A percentile compares a stretch with the other conserved stretches of the same genome.
These are phyloP conservation scores for Tor tambroides DNA, from an alignment of 2,113 vertebrate genomes.

Conservation along the genomic window DNA sequence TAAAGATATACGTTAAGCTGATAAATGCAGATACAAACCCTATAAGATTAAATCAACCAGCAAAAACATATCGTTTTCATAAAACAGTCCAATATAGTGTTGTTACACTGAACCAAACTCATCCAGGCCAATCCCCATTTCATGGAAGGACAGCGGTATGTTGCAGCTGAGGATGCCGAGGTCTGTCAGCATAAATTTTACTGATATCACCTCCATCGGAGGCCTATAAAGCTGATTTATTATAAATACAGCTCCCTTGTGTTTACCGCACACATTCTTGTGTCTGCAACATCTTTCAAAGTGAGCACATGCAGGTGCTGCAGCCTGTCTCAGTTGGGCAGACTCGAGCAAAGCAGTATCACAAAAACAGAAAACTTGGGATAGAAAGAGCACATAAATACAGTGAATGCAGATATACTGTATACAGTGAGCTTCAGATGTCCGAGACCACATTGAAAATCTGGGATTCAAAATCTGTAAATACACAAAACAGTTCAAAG, in stretches of 20 bases:
- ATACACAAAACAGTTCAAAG: neutral
- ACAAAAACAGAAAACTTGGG: neutral
- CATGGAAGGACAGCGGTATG: slow-evolving; percentile 71
- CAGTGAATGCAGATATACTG: neutral
- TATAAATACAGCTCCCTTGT: slow-evolving; percentile 96
- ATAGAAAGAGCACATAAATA: neutral
- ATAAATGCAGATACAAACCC: slow-evolving; percentile 5
- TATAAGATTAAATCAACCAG: neutral
- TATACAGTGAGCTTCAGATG: neutral
- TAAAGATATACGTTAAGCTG: neutral
- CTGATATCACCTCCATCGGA: slow-evolving; percentile 98
- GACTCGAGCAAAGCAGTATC: slow-evolving; percentile 35
- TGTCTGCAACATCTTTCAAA: slow-evolving; percentile 89
- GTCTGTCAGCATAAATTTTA: slow-evolving; percentile 91
- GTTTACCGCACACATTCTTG: slow-evolving; percentile 98
- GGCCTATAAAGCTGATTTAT: slow-evolving; percentile 99
- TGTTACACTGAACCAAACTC: slow-evolving; percentile 61
- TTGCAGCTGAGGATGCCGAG: slow-evolving; percentile 84
- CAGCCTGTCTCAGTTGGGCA: slow-evolving; percentile 66
- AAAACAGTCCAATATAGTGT: slow-evolving; percentile 58
- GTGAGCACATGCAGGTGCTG: slow-evolving; percentile 95
- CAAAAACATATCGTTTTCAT: neutral
- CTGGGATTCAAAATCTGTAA: neutral
- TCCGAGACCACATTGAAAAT: neutral
- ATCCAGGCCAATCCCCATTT: slow-evolving; percentile 50